These are phyloP conservation scores for Drosophila anomalipes DNA, from an alignment of 2,888 invertebrate species.

Conservation along the genomic window DNA sequence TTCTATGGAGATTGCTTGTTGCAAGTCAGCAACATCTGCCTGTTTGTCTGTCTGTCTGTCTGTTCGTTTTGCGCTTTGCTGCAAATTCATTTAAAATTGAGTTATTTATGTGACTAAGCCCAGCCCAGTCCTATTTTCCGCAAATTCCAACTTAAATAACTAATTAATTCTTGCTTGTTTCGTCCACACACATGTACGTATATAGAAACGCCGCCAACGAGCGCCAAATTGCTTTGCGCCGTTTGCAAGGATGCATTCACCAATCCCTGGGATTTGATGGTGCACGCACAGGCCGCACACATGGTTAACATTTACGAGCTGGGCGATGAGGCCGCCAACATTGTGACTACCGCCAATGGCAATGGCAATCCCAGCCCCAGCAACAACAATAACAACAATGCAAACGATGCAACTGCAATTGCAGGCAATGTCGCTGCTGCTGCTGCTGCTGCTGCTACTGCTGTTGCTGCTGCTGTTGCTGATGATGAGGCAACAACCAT, in stretches of 20 bases:
- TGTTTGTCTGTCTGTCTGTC: slow-evolving; percentile 61
- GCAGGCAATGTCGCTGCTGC: slow-evolving; percentile 60
- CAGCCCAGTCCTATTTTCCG: slow-evolving; percentile 17
- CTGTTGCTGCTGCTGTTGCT: slow-evolving; percentile 28
- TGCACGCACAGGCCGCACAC: slow-evolving; percentile 89
- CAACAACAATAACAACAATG: slow-evolving; percentile 44
- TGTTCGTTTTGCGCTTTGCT: slow-evolving; percentile 47
- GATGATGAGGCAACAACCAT: slow-evolving; percentile 60
- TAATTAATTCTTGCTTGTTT: slow-evolving; percentile 78
- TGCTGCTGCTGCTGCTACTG: slow-evolving; percentile 18
- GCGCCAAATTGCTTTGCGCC: slow-evolving; percentile 87
- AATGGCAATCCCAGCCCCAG: slow-evolving; percentile 45
- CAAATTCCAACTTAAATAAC: slow-evolving; percentile 79
- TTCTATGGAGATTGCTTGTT: slow-evolving; percentile 34
- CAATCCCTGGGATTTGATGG: slow-evolving; percentile 90
- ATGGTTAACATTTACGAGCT: slow-evolving; percentile 90
- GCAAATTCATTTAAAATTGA: slow-evolving; percentile 77
- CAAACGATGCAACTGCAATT: slow-evolving; percentile 48
- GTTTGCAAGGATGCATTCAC: slow-evolving; percentile 89
- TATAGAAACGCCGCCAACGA: slow-evolving; percentile 83
- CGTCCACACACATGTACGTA: slow-evolving; percentile 22
- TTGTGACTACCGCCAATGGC: slow-evolving; percentile 49
- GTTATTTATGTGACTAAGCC: slow-evolving; percentile 77
- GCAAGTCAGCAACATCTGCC: slow-evolving; percentile 76
- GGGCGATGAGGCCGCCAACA: slow-evolving; percentile 84